A percentile compares a stretch with the other conserved stretches of the same genome.
Conservation (phyloP, 2,888 invertebrate genomes). For the Aleiodes alternator region DNA sequence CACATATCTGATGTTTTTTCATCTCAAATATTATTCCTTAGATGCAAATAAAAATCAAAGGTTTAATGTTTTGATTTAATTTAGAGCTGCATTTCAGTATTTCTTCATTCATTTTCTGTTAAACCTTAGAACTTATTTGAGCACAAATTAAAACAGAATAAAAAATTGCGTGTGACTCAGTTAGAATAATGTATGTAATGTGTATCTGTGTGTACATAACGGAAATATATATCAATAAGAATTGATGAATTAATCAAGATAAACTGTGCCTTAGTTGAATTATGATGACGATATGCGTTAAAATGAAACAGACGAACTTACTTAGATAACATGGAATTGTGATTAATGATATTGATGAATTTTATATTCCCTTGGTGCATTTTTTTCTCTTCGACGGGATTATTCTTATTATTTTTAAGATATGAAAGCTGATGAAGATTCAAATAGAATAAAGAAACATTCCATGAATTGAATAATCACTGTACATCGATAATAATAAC, state of each 20-base stretch:
- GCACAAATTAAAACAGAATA: slow-evolving; percentile 25
- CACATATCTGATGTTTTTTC: background rate
- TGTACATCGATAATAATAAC: background rate
- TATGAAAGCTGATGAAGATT: background rate
- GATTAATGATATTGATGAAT: slow-evolving; percentile 16
- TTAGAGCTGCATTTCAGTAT: slow-evolving; percentile 34
- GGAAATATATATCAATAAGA: slow-evolving; percentile 3
- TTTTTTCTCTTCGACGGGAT: slow-evolving; percentile 2
- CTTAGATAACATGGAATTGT: slow-evolving; percentile 13
- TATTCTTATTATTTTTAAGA: slow-evolving; percentile 10
- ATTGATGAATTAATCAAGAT: slow-evolving; percentile 5
- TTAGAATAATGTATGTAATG: slow-evolving; percentile 19
- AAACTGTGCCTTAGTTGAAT: slow-evolving; percentile 42
- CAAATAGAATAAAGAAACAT: slow-evolving; percentile 14
- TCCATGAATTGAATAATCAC: slow-evolving; percentile 29
- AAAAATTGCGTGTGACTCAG: slow-evolving; percentile 10
- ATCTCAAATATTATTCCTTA: background rate
- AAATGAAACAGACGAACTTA: slow-evolving; percentile 8
- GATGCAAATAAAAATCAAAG: background rate
- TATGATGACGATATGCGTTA: slow-evolving; percentile 20
- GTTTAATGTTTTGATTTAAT: slow-evolving; percentile 11
- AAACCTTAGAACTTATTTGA: background rate
- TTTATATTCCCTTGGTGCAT: background rate
- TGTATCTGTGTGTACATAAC: slow-evolving; percentile 1
- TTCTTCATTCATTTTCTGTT: slow-evolving; percentile 24